Evolutionary conservation across 2,888 invertebrate genomes (phyloP).

Genomic region (Cecidostiba fungosa): DNA sequence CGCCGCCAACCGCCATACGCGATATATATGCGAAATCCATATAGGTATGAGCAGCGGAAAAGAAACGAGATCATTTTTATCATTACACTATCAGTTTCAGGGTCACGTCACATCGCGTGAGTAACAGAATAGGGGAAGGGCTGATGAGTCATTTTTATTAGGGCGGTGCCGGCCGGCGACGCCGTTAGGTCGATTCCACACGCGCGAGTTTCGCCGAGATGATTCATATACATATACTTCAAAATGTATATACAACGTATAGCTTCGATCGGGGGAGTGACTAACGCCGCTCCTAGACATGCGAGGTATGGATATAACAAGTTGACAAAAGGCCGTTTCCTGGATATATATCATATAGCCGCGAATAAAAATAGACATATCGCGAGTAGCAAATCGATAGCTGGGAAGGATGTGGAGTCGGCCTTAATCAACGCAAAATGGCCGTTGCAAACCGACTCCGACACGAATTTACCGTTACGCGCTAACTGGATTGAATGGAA

Average conservation of each 20-base stretch:
- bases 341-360: neutral
- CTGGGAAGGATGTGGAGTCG: neutral
- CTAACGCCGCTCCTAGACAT: neutral
- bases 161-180: constrained; percentile 65
- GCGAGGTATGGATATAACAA: neutral
- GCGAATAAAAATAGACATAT: neutral
- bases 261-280: neutral
- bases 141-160: constrained; percentile 57
- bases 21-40: neutral
- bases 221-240: neutral
- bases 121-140: neutral
- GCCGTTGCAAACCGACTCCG: constrained; percentile 20
- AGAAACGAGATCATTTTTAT: neutral
- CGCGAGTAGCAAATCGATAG: neutral
- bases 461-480: constrained; percentile 28
- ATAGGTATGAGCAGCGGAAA: neutral
- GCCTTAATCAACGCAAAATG: constrained; percentile 32
- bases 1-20: neutral
- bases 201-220: constrained; percentile 25
- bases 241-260: neutral
- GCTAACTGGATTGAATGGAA: neutral
- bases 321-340: neutral
- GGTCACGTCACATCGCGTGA: neutral
- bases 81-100: neutral
- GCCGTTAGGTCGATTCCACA: constrained; percentile 44